Evolutionary conservation across 2,888 invertebrate species (phyloP).

Genomic region (Caenorhabditis sp.): DNA sequence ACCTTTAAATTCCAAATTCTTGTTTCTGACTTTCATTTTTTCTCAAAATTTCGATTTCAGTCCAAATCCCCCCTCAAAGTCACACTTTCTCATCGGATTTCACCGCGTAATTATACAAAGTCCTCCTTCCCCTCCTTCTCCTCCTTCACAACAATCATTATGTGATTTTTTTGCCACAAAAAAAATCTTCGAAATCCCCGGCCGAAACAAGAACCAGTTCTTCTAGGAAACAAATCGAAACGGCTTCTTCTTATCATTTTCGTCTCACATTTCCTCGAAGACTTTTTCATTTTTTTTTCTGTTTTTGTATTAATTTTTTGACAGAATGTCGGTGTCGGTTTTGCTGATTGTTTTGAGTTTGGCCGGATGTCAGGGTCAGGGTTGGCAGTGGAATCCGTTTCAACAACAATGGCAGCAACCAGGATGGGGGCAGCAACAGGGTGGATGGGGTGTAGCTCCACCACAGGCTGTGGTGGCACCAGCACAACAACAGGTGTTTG

Average conservation of each 20-base stretch:
- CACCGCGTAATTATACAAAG: no score
- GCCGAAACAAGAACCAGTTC: not conserved
- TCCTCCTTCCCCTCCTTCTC: no score
- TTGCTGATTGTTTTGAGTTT: not conserved
- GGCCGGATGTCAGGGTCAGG: constrained; percentile 2
- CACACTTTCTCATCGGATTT: no score
- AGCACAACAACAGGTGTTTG: not conserved
- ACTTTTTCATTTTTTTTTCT: not conserved
- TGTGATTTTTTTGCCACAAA: no score
- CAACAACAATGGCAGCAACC: constrained; percentile 42
- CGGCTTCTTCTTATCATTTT: not conserved
- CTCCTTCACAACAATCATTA: no score
- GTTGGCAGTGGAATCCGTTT: constrained; percentile 44
- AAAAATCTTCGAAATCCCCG: not conserved
- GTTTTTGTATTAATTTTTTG: not conserved
- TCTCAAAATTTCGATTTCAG: no score
- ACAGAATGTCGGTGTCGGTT: no score
- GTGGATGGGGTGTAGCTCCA: constrained; percentile 15
- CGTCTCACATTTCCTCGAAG: not conserved
- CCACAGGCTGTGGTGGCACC: constrained; percentile 12
- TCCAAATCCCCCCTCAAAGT: no score
- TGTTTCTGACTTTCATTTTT: no score
- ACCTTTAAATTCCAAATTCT: no score
- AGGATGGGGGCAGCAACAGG: constrained; percentile 27
- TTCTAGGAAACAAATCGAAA: not conserved